These are phyloP conservation scores for Carcharodon carcharias DNA, from an alignment of 2,797 vertebrate species.

Conservation along the genomic window DNA sequence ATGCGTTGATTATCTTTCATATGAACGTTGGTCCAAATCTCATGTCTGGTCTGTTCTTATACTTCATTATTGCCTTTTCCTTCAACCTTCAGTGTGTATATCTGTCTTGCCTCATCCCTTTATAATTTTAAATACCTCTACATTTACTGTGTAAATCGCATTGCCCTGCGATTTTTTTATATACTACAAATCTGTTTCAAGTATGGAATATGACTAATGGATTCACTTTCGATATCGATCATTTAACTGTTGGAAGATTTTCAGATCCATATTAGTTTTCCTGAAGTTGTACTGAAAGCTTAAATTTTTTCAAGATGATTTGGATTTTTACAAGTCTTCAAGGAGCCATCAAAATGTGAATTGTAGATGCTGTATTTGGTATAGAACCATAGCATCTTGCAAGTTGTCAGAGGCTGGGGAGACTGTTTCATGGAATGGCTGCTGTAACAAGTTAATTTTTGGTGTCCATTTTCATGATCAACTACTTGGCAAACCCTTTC, in stretches of 20 bases:
- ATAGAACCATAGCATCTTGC: background rate
- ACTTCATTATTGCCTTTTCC: background rate
- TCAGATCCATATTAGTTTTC: background rate
- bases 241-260: background rate
- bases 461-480: background rate
- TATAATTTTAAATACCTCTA: too few species aligned
- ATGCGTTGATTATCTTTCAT: background rate
- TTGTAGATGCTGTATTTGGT: background rate
- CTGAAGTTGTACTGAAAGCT: background rate
- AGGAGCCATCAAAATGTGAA: background rate
- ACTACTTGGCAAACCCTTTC: background rate
- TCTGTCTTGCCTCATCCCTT: too few species aligned
- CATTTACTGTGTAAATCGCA: too few species aligned
- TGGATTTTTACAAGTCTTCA: background rate
- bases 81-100: too few species aligned
- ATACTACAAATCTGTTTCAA: background rate
- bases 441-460: background rate
- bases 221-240: too few species aligned
- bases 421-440: background rate
- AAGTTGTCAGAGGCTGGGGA: background rate
- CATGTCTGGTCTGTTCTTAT: background rate
- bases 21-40: background rate
- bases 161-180: background rate
- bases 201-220: background rate
- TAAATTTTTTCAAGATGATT: background rate